Base-by-base conservation (phyloP, 2,888 invertebrate species). In the Nephrocerus scutellatus region DNA sequence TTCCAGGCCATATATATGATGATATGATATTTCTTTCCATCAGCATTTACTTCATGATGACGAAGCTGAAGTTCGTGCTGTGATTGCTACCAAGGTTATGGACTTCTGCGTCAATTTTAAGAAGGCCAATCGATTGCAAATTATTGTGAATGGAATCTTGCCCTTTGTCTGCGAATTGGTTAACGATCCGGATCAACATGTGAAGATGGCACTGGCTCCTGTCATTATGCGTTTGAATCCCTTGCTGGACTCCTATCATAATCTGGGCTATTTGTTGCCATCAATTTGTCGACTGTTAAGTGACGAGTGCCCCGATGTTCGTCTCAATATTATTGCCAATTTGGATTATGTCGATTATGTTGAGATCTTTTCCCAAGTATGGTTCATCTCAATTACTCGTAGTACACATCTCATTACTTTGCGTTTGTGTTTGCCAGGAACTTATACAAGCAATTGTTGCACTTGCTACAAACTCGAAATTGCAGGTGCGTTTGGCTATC, bases 141-240 rank as follows among this genome's bases (percentile, higher is more conserved):
- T 95, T 35, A 97, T 98, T 47, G 92, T 98, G 90, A 86, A 80
- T 30, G 88, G 89, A 68, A 90, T 98, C 65, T 73, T 99, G 59
- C 96, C 97, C 0, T 95, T 91, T 66, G 90, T 98, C 44, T 96
- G 97, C 66, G 97, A 98, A 59, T 74, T 99, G 37, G 97, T 98
- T 1, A 82, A 87, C 16, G 98, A 99, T 70, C 86, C 92, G 31
- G 98, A 98, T 73, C 96, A 96, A 57, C 97, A 98, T 68, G 98
- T 99, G 2, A 98, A 98, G 71, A 92, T 96, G 0, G 97, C 98
- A 0, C 74, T 99, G 25, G 98, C 98, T 2, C 92, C 95, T 6
- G 97, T 98, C 48, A 96, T 98, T 54, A 98, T 99, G 98, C 98
- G 98, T 1, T 74, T 99, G 13, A 95, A 96, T 61, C 97, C 98